phyloP scores from a whole-genome alignment of 1,140 invertebrate species.

The Paraescarpia echinospica region DNA sequence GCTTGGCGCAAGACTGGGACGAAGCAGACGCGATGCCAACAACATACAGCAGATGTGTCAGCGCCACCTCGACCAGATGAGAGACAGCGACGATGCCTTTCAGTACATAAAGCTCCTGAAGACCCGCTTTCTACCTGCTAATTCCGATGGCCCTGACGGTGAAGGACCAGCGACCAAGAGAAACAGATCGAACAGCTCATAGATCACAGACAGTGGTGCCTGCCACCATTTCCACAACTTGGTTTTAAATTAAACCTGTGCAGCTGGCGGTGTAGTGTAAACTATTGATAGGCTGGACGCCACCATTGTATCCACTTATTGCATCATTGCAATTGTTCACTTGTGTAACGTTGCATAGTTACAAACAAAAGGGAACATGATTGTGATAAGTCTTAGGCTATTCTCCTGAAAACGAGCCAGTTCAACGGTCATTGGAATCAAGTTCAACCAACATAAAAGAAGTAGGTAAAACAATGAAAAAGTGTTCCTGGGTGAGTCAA shows the following conservation, averaged over 20 bases:
- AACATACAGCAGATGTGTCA: conserved; percentile 60
- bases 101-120: conserved; percentile 30
- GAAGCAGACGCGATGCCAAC: conserved; percentile 35
- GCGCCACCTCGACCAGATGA: conserved; percentile 43
- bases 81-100: conserved; percentile 39
- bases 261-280: not conserved
- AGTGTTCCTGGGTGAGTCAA: no score
- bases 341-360: no score
- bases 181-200: not conserved
- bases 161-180: not conserved
- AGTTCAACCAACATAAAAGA: no score
- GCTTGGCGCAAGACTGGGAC: conserved; percentile 32
- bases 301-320: no score
- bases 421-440: no score
- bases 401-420: no score
- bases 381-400: no score
- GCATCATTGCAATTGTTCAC: no score
- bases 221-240: not conserved
- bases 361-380: no score
- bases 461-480: no score
- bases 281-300: no score
- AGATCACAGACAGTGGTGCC: conserved; percentile 30
- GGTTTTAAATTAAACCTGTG: not conserved
- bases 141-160: not conserved
- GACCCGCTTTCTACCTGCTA: not conserved